Evolutionary conservation across 2,888 invertebrate genomes (phyloP).

Genomic region (Drosophila leonis): DNA sequence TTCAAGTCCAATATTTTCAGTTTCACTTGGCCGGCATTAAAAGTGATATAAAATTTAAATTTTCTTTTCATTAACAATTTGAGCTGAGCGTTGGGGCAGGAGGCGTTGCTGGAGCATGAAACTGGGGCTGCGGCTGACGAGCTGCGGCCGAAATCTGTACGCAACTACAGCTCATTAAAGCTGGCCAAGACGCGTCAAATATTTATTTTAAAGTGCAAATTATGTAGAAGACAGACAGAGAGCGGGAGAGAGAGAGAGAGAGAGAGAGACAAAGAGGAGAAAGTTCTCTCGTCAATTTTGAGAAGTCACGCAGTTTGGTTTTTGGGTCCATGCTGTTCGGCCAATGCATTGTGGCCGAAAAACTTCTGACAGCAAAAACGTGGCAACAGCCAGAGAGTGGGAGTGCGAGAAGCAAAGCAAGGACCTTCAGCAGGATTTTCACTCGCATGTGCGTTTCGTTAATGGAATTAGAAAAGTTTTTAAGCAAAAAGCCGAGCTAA

Average conservation of each 20-base stretch:
- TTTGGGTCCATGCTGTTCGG: conserved; percentile 21
- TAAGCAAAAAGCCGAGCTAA: conserved; percentile 65
- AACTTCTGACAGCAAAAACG: conserved; percentile 52
- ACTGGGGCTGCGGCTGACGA: conserved; percentile 35
- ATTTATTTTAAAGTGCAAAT: conserved; percentile 61
- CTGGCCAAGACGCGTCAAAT: conserved; percentile 22
- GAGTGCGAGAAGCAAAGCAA: conserved; percentile 13
- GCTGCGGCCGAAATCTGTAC: conserved; percentile 54
- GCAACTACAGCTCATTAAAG: conserved; percentile 76
- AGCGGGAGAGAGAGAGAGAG: background rate
- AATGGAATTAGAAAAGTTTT: conserved; percentile 84
- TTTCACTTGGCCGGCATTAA: background rate
- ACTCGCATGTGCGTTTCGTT: conserved; percentile 79
- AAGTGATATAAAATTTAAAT: conserved; percentile 63
- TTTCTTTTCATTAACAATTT: conserved; percentile 66
- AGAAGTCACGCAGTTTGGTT: conserved; percentile 59
- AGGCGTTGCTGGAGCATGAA: conserved; percentile 33
- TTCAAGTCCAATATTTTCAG: background rate
- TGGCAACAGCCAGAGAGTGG: conserved; percentile 27
- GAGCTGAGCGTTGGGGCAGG: conserved; percentile 23
- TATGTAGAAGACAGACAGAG: conserved; percentile 13
- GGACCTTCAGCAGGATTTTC: conserved; percentile 33
- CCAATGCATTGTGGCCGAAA: conserved; percentile 65
- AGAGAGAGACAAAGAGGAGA: background rate
- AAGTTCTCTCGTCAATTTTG: conserved; percentile 42